Base-by-base conservation (phyloP, 2,888 invertebrate genomes). In the Sphaeridia pumilis region DNA sequence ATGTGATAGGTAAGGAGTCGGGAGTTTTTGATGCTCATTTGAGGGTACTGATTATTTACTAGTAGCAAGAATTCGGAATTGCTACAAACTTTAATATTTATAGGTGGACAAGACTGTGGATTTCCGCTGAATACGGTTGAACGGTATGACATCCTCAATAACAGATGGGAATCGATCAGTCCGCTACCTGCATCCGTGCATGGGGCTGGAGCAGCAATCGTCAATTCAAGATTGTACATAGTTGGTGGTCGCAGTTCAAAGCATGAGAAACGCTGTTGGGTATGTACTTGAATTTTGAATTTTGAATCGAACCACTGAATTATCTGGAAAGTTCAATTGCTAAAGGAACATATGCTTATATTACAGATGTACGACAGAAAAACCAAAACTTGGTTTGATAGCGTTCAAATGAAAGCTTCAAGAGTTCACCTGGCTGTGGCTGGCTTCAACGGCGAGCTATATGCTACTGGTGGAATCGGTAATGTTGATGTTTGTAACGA, bases 391-490 rank as follows among this genome's bases (percentile, higher is more conserved):
- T 69, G 68, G 68, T 58, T 59, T 47, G 64, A 63, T 36, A 61
- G 65, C 25, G 58, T 63, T 12, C 57, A 66, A 12, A 67, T 69
- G 67, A 60, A 46, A 38, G 54, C 53, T 25, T 61, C 61, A 31
- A 58, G 69, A 49, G 64, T 59, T n/a, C 66, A 67, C 58, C 54
- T 65, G 45, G 66, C 67, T n/a, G 64, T 66, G 34, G 66, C 64
- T 28, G 59, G 65, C 22, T 63, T 65, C 36, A 63, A 66, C 46
- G 68, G 69, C 14, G 58, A 65, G 24, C 49, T 69, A 28, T 69
- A 66, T 57, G 67, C 66, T 4, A 57, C 67, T 22, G 69, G 69
- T 10, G 68, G 68, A 52, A 56, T 67, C 42, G 65, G 67, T 63
- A 59, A 52, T 2, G 24, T n/a, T n/a, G n/a, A n/a, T n/a, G n/a